phyloP scores from a whole-genome alignment of 1,140 invertebrate species.

The Drosophila triauraria region DNA sequence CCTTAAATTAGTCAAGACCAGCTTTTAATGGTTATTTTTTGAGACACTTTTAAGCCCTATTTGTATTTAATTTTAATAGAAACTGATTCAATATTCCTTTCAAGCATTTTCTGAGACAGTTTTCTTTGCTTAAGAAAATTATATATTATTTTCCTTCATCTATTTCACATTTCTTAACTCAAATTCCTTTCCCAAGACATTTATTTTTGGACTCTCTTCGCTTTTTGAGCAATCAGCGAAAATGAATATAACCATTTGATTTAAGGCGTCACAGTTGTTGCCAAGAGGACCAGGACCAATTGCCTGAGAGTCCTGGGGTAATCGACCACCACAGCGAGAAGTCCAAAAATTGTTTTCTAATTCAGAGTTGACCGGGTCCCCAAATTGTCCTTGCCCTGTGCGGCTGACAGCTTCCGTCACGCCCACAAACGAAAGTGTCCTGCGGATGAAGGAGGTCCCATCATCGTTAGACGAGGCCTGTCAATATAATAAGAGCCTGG shows the following conservation, averaged over 20 bases:
- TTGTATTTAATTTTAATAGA: too few relatives aligned
- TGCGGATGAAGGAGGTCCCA: slow-evolving; percentile 25
- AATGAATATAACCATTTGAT: slow-evolving; percentile 24
- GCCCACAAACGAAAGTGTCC: slow-evolving; percentile 35
- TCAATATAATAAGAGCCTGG: slow-evolving; percentile 35
- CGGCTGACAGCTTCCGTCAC: slow-evolving; percentile 44
- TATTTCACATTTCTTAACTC: too few relatives aligned
- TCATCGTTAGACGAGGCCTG: slow-evolving; percentile 55
- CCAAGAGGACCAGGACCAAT: not conserved
- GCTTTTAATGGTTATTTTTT: not conserved
- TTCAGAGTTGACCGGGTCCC: slow-evolving; percentile 5
- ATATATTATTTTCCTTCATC: not conserved
- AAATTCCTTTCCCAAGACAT: too few relatives aligned
- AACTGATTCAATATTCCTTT: too few relatives aligned
- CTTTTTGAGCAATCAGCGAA: slow-evolving; percentile 16
- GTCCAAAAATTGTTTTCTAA: slow-evolving; percentile 20
- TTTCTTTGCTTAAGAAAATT: not conserved
- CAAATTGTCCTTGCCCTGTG: slow-evolving; percentile 23
- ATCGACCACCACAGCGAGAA: slow-evolving; percentile 9
- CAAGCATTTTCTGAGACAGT: not conserved
- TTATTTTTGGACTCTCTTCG: not conserved
- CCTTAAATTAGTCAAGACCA: not conserved
- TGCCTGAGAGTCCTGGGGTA: not conserved
- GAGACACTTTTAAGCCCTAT: too few relatives aligned
- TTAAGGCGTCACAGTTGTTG: slow-evolving; percentile 8